These are phyloP conservation scores for Siniperca chuatsi DNA, from an alignment of 2,113 vertebrate species.

Conservation along the genomic window DNA sequence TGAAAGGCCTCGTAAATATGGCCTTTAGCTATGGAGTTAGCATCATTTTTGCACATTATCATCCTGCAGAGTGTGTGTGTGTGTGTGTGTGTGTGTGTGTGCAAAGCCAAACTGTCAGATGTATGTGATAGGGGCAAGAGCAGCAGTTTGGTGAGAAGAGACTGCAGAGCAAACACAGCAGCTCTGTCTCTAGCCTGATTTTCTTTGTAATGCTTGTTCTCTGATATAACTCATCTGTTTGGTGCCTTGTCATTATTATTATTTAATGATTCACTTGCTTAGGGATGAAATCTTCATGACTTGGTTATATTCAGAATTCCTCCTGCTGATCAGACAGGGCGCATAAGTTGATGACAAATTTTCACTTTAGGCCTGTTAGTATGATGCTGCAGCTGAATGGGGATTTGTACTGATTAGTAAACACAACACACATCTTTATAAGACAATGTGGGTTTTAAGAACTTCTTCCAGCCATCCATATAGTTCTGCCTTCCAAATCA, in stretches of 20 bases:
- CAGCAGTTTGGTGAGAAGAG: constrained; percentile 81
- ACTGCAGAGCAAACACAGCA: constrained; percentile 70
- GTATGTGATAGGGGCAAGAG: constrained; percentile 57
- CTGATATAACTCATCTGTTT: background rate
- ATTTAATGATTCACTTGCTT: background rate
- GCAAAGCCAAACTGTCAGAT: constrained; percentile 73
- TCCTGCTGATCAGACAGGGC: background rate
- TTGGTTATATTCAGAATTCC: background rate
- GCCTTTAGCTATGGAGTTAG: background rate
- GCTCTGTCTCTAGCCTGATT: constrained; percentile 24
- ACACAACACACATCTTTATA: no score
- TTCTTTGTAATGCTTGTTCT: constrained; percentile 13
- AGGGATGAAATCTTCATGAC: background rate
- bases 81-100: constrained; percentile 40
- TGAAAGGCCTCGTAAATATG: background rate
- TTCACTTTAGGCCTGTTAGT: background rate
- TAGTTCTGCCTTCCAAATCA: background rate
- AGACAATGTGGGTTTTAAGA: background rate
- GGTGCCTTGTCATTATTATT: background rate
- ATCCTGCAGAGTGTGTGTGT: constrained; percentile 22
- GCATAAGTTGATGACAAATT: background rate
- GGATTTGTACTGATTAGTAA: background rate
- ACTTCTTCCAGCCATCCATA: background rate
- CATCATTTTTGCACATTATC: constrained; percentile 26
- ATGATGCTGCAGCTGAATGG: background rate